A percentile compares a stretch with the other conserved stretches of the same genome.
Evolutionary conservation across 2,797 vertebrate species (phyloP).

Genomic region (Chloroceryle inda): DNA sequence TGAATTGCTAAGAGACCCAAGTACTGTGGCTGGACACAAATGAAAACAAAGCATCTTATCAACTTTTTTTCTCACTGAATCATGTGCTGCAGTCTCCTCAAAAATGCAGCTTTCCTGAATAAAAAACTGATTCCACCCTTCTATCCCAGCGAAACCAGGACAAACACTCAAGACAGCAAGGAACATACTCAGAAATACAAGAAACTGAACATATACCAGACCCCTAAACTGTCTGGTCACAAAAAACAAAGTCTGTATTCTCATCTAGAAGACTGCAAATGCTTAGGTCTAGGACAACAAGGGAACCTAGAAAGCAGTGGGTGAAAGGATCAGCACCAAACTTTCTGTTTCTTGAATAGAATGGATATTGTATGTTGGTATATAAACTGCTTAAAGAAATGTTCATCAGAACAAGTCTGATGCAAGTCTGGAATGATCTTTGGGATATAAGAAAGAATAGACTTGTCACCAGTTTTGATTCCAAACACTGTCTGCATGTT

Average conservation of each 20-base stretch:
- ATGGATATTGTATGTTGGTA: background rate
- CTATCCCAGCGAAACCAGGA: background rate
- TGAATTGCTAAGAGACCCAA: too few relatives aligned
- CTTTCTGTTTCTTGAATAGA: background rate
- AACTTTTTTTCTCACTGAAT: background rate
- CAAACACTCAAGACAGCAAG: background rate
- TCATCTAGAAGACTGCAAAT: background rate
- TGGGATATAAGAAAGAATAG: background rate
- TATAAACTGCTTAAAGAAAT: background rate
- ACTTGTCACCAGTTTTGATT: background rate
- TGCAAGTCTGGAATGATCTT: background rate
- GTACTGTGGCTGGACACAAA: too few relatives aligned
- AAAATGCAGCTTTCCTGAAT: background rate
- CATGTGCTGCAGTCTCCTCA: background rate
- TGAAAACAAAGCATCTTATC: background rate
- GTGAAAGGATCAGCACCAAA: background rate
- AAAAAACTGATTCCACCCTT: background rate
- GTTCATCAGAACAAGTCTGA: background rate
- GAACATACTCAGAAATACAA: background rate
- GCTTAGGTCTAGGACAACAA: background rate
- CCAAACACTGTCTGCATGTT: background rate
- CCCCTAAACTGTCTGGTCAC: background rate
- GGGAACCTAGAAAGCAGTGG: background rate
- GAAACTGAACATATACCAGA: background rate
- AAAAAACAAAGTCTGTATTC: background rate